Evolutionary conservation across 1,140 invertebrate genomes (phyloP).

Genomic region (Phocides pigmalion): DNA sequence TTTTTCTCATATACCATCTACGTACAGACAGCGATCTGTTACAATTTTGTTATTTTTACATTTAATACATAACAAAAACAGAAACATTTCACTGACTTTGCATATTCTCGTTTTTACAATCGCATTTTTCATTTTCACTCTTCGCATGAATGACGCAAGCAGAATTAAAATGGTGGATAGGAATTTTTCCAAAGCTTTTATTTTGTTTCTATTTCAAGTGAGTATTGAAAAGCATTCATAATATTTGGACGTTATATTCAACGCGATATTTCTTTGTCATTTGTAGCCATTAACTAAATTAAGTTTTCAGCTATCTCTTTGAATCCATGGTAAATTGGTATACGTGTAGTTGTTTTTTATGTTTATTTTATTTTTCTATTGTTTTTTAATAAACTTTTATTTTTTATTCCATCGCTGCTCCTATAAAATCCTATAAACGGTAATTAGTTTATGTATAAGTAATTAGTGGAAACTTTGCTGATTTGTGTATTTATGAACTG

Average conservation of each 20-base stretch:
- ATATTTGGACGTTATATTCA: slow-evolving; percentile 14
- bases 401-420: no score
- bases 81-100: slow-evolving; percentile 1
- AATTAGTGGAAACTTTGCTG: no score
- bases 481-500: no score
- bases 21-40: no score
- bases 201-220: slow-evolving; percentile 17
- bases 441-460: no score
- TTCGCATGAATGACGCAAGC: slow-evolving; percentile 4
- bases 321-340: background rate
- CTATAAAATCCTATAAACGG: no score
- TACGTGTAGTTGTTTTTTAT: no score
- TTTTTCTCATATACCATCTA: no score
- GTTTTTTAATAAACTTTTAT: no score
- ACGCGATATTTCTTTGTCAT: slow-evolving; percentile 2
- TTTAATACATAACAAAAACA: background rate
- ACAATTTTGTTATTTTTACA: no score
- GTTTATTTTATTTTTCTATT: no score
- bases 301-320: background rate
- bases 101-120: slow-evolving; percentile 17
- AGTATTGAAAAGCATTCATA: slow-evolving; percentile 10
- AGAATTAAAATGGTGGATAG: slow-evolving; percentile 12
- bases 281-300: slow-evolving; percentile 2
- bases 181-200: slow-evolving; percentile 8
- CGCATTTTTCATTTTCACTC: slow-evolving; percentile 16